Evolutionary conservation across 2,888 invertebrate genomes (phyloP), one percentile per base, ranked within the genome.

Genomic region (Amitus sp.): DNA sequence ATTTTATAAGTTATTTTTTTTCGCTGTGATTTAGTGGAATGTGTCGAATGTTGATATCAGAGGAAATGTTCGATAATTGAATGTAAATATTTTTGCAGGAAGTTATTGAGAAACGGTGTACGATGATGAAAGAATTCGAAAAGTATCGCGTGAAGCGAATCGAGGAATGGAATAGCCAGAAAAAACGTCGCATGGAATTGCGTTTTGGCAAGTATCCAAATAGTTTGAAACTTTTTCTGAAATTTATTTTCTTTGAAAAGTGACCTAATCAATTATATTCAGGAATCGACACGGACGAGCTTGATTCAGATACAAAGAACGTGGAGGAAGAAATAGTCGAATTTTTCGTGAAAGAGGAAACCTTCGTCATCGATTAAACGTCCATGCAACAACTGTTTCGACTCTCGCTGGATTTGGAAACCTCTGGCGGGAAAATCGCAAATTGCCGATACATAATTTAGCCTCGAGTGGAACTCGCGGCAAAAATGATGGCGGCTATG

Each of bases 271-370:
- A 5, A 23, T 23, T 3, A 37, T 20, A 55, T 63, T 20, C 84
- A 96, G 96, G 94, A 82, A 87, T 95, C 73, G 96, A 97, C 82
- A 96, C 97, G n/a, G 96, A 97, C 83, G 92, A 91, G 80, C 84
- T 95, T 72, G 93, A 94, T 81, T 91, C 92, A 49, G 94, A 95
- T 78, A 86, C 88, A 48, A 88, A 88, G 74, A 95, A 95, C 82
- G 89, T 95, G 75, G 95, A 96, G 82, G 97, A 97, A 82, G 97
- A 98, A 86, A 87, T 92, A 79, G 92, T 98, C 77, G 97, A 98
- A 90, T 96, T 97, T 91, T 94, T 98, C 87, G 89, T 97, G 82
- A 96, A 96, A 87, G 96, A 97, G 87, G 96, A 97, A 88, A 88
- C 89, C 77, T 91, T 89, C 15, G 83, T 89, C 72, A 86, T 93